A percentile compares a stretch with the other conserved stretches of the same genome.
These are phyloP conservation scores for Calephelis virginiensis DNA, from an alignment of 1,140 invertebrate species.

Conservation along the genomic window DNA sequence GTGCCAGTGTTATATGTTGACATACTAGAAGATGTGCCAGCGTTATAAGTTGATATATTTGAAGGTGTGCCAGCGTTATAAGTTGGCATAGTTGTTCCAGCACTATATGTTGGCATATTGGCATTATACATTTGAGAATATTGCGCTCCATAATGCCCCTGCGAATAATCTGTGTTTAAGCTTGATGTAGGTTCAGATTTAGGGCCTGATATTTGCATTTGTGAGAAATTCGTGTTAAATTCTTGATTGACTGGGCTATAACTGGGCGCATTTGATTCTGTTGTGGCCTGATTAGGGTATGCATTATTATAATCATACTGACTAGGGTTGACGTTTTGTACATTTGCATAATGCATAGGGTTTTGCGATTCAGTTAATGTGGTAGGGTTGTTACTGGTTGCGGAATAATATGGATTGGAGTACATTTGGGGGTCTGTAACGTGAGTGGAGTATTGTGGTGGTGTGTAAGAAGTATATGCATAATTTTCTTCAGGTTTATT, in stretches of 20 bases:
- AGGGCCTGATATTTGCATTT: conserved; percentile 53
- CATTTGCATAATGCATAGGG: conserved; percentile 20
- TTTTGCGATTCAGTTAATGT: conserved; percentile 53
- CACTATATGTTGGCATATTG: conserved; percentile 52
- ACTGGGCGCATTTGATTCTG: conserved; percentile 24
- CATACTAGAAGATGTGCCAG: conserved; percentile 30
- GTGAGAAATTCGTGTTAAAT: conserved; percentile 53
- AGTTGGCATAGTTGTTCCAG: conserved; percentile 21
- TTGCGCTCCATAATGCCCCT: conserved; percentile 59
- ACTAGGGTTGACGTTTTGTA: conserved; percentile 17
- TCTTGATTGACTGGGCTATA: conserved; percentile 41
- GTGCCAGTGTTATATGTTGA: conserved; percentile 33
- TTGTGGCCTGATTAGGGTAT: conserved; percentile 31
- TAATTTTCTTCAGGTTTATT: conserved; percentile 56
- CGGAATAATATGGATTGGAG: conserved; percentile 55
- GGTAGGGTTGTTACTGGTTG: conserved; percentile 46
- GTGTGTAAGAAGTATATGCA: conserved; percentile 52
- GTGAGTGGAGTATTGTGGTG: conserved; percentile 50
- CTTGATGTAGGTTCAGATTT: conserved; percentile 39
- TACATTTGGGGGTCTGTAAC: conserved; percentile 51
- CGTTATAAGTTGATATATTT: conserved; percentile 18
- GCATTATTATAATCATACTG: conserved; percentile 42
- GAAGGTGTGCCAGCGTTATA: conserved; percentile 23
- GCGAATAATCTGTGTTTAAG: conserved; percentile 43
- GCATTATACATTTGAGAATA: conserved; percentile 52